Percentiles rank a stretch among this genome's conserved stretches.
Conservation (phyloP, 2,113 vertebrate genomes). For the Gnathonemus longibarbis region DNA sequence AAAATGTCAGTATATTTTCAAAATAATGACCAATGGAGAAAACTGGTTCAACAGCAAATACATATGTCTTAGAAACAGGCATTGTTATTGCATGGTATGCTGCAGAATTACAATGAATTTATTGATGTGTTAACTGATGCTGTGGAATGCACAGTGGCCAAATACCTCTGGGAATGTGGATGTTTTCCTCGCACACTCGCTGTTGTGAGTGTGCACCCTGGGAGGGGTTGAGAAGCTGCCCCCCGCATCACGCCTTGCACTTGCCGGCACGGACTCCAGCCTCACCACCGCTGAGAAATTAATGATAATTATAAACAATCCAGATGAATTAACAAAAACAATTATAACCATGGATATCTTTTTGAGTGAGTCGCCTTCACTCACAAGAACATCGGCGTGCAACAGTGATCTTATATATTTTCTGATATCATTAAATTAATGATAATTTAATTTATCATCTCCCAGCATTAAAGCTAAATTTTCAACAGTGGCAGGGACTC, state of each 20-base stretch:
- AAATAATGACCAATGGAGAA: constrained; percentile 20
- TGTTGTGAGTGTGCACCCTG: not conserved
- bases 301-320: not conserved
- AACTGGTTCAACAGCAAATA: constrained; percentile 41
- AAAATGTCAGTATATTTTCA: constrained; percentile 26
- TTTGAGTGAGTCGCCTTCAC: not conserved
- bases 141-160: not conserved
- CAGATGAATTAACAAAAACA: not conserved
- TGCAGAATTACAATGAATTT: not conserved
- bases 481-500: not conserved
- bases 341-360: not conserved
- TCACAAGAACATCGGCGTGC: not conserved
- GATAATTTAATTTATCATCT: not conserved
- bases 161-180: not conserved
- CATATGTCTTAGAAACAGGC: constrained; percentile 5
- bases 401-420: not conserved
- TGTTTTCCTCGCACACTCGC: not conserved
- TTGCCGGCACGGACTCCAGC: not conserved
- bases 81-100: constrained; percentile 36
- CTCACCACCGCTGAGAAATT: not conserved
- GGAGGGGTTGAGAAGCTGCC: not conserved
- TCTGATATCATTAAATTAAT: too few species aligned
- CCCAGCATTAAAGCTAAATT: not conserved
- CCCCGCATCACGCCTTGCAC: not conserved
- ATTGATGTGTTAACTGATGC: not conserved